These are phyloP conservation scores for Acrobasis suavella DNA, from an alignment of 2,888 invertebrate genomes.

Conservation along the genomic window DNA sequence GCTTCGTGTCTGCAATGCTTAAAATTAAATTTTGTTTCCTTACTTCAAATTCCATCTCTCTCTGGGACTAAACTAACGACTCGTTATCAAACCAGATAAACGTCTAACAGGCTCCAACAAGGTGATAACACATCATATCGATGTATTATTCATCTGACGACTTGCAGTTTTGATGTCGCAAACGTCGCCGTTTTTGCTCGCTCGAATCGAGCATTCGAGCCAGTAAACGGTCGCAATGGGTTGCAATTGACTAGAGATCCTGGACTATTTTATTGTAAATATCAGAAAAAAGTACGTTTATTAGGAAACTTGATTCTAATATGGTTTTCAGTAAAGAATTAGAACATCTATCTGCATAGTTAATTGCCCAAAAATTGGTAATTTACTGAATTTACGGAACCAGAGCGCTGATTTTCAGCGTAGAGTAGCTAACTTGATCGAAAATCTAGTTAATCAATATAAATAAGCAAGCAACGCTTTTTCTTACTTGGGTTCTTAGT, in stretches of 20 bases:
- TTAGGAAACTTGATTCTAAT: not conserved
- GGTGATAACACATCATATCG: conserved; percentile 66
- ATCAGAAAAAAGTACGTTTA: conserved; percentile 32
- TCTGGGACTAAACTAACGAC: conserved; percentile 26
- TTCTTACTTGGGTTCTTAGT: too few species aligned
- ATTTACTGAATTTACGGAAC: too few species aligned
- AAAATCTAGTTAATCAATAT: too few species aligned
- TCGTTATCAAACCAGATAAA: conserved; percentile 42
- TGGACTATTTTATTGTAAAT: conserved; percentile 39
- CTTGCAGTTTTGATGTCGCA: conserved; percentile 69
- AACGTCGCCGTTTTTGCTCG: conserved; percentile 57
- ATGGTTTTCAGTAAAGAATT: not conserved
- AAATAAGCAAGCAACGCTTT: too few species aligned
- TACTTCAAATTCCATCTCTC: conserved; percentile 29
- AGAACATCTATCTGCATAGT: not conserved
- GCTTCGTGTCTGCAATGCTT: too few species aligned
- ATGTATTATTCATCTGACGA: conserved; percentile 73
- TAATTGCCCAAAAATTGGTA: too few species aligned
- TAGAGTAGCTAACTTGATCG: too few species aligned
- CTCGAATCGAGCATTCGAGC: conserved; percentile 42
- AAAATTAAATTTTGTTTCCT: too few species aligned
- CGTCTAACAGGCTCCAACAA: conserved; percentile 34
- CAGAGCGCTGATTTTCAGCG: too few species aligned
- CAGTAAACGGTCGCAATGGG: conserved; percentile 57
- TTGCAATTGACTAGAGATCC: conserved; percentile 44